phyloP scores from a whole-genome alignment of 2,888 invertebrate genomes.

The Spodoptera picta region DNA sequence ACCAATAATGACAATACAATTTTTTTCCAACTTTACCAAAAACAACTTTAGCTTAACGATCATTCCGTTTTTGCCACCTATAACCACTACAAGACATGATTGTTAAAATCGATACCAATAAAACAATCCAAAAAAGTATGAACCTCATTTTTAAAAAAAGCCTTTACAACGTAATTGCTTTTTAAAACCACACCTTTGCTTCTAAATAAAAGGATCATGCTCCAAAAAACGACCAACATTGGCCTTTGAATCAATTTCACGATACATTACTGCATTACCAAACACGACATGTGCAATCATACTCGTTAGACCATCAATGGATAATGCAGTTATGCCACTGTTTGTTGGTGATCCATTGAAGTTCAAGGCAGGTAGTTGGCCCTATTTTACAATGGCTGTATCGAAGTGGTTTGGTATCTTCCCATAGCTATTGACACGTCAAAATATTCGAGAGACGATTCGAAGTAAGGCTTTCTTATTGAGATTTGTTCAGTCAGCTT shows the following conservation, averaged over 20 bases:
- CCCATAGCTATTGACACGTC: slow-evolving; percentile 49
- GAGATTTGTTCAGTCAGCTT: slow-evolving; percentile 26
- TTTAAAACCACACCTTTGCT: slow-evolving; percentile 67
- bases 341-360: slow-evolving; percentile 31
- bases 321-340: slow-evolving; percentile 6
- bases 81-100: slow-evolving; percentile 15
- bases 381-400: slow-evolving; percentile 44
- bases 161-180: slow-evolving; percentile 78
- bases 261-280: slow-evolving; percentile 11
- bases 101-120: slow-evolving; percentile 30
- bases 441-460: slow-evolving; percentile 45
- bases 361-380: slow-evolving; percentile 61
- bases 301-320: slow-evolving; percentile 21
- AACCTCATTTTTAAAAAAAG: slow-evolving; percentile 53
- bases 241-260: not conserved
- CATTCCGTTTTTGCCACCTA: slow-evolving; percentile 1
- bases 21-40: not conserved
- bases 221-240: slow-evolving; percentile 14
- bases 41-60: not conserved
- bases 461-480: slow-evolving; percentile 35
- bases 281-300: not conserved
- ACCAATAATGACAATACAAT: not conserved
- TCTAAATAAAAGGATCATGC: slow-evolving; percentile 61
- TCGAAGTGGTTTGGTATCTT: slow-evolving; percentile 50
- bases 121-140: slow-evolving; percentile 28